Evolutionary conservation across 2,888 invertebrate genomes (phyloP).

Genomic region (Dryobotodes eremita): DNA sequence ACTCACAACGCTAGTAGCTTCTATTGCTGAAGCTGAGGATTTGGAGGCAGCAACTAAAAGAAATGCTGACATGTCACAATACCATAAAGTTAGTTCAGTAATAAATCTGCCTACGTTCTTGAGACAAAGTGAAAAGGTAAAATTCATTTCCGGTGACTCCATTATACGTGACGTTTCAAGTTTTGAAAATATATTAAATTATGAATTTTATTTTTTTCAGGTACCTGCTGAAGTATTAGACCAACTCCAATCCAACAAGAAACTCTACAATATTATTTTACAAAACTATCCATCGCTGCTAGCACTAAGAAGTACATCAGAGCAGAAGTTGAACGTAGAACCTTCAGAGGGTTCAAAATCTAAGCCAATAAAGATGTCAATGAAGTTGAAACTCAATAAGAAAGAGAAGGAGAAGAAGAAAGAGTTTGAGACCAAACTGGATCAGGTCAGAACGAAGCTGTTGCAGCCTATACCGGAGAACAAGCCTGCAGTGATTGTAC

Average conservation of each 20-base stretch:
- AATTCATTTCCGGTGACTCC: not conserved
- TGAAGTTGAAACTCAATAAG: slow-evolving; percentile 90
- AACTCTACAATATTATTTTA: slow-evolving; percentile 93
- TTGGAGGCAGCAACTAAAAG: slow-evolving; percentile 86
- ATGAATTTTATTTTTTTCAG: slow-evolving; percentile 78
- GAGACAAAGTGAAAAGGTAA: slow-evolving; percentile 93
- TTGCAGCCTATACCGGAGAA: slow-evolving; percentile 87
- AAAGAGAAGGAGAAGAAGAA: slow-evolving; percentile 76
- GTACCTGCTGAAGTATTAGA: slow-evolving; percentile 94
- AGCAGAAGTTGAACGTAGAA: slow-evolving; percentile 90
- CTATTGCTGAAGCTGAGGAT: slow-evolving; percentile 89
- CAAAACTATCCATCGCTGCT: slow-evolving; percentile 94
- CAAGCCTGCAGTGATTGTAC: slow-evolving; percentile 79
- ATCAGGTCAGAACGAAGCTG: slow-evolving; percentile 83
- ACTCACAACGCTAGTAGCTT: slow-evolving; percentile 91
- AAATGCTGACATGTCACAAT: slow-evolving; percentile 85
- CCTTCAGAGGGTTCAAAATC: slow-evolving; percentile 78
- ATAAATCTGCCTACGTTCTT: slow-evolving; percentile 95
- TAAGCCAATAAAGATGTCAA: slow-evolving; percentile 92
- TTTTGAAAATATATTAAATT: not conserved
- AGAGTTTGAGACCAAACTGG: slow-evolving; percentile 85
- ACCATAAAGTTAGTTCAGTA: slow-evolving; percentile 91
- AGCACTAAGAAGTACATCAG: slow-evolving; percentile 92
- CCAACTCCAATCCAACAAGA: slow-evolving; percentile 91
- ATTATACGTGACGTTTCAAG: not conserved